Base-by-base conservation (phyloP, 2,888 invertebrate species). In the Mamestra brassicae region DNA sequence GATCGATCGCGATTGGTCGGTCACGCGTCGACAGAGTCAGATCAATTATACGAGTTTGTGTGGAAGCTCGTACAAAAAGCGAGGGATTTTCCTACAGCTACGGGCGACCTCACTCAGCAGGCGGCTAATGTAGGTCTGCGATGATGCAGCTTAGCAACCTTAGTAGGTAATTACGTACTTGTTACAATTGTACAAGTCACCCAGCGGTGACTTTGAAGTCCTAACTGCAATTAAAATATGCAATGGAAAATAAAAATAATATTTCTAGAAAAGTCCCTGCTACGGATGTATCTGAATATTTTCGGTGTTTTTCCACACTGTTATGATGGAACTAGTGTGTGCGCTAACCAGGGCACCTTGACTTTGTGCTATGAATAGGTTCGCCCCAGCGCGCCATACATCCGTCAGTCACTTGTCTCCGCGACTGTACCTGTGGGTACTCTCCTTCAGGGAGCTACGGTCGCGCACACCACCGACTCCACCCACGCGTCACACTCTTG, bases 71-170 rank as follows among this genome's bases (percentile, higher is more conserved):
- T 47, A 47, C 47, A 71, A 61, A 57, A 65, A 71, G 47, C 13
- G 45, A 36, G 71, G 47, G 38, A 71, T 74, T 71, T 65, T 65
- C 71, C 71, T 54, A 61, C 60, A 55, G 60, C 65, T 47, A 61
- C 64, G 13, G 8, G n/a, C 26, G 70, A 70, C 13, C 72, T 50
- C 34, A 67, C 11, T 42, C 26, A 8, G 38, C 5, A 34, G 17
- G 57, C 54, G 50, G 57, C n/a, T 64, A 26, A 11, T 47, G 17
- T 64, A 47, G n/a, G 50, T 57, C 15, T 42, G 15, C n/a, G 34
- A 45, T 45, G 42, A 64, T n/a, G 58, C 57, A 54, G 65, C 26
- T 26, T 54, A 52, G 42, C 57, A 26, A 64, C 55, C 26, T 26
- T 26, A 0, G 17, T 17, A 5, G 38, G 17, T 58, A 57, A 57